Evolutionary conservation across 2,888 invertebrate genomes (phyloP), one percentile per base, ranked within the genome.

Genomic region (Andricus quercusramuli): DNA sequence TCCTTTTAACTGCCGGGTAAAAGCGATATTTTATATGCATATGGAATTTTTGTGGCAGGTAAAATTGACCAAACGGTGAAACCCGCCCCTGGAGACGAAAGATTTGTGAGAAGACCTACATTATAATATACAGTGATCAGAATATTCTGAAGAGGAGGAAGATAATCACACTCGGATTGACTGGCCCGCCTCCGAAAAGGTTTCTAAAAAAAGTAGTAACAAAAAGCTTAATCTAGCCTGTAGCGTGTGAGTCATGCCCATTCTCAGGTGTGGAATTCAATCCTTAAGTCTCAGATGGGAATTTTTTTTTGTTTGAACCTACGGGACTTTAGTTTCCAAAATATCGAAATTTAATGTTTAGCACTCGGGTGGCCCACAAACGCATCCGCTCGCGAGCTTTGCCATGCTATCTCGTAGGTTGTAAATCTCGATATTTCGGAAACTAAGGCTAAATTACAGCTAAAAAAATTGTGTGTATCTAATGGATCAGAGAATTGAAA

Each of bases 71-170:
- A 67, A 67, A 67, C 67, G 67, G 37, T n/a, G 67, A 32, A 56
- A 74, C 74, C 70, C 74, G 74, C 74, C 74, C 74, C 56, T 56
- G 32, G 32, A 74, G 56, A 47, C 6, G 22, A 56, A 32, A 29
- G 56, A 74, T 74, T 74, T 74, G 74, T 74, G 74, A 56, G 74
- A n/a, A 74, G 74, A 56, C 74, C 74, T 74, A 74, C n/a, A 74
- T 74, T 74, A 74, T 74, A 74, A 74, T 74, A 74, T 32, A n/a
- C 74, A 74, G 74, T 74, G 74, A 74, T 74, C 74, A 56, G 74
- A 74, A 74, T 74, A 74, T 74, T 74, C 74, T 20, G 32, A n/a
- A n/a, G n/a, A 37, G 51, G 29, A 74, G 32, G 29, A 74, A 74
- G 74, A 74, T 74, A 74, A 74, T 74, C 74, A 74, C 74, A 74